phyloP scores from a whole-genome alignment of 1,140 invertebrate species.

The Sitobion miscanthi region DNA sequence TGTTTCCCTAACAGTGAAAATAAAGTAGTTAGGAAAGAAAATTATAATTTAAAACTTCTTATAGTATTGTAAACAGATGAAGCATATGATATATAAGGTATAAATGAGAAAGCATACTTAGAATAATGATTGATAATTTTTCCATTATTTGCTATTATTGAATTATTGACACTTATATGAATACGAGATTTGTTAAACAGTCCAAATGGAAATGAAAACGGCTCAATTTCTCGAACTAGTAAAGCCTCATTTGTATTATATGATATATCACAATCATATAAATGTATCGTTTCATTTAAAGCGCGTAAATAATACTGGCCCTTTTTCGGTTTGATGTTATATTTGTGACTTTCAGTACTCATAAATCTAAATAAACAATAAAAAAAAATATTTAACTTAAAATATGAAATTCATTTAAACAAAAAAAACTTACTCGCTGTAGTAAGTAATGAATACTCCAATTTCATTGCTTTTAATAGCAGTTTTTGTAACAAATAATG shows the following conservation, averaged over 20 bases:
- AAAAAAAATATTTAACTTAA: background rate
- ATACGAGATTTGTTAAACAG: slow-evolving; percentile 84
- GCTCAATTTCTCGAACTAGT: slow-evolving; percentile 69
- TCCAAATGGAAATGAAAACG: slow-evolving; percentile 83
- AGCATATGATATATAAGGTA: background rate
- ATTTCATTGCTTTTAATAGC: slow-evolving; percentile 81
- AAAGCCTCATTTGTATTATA: slow-evolving; percentile 81
- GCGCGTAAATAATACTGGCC: slow-evolving; percentile 75
- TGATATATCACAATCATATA: slow-evolving; percentile 80
- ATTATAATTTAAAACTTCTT: background rate
- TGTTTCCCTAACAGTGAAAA: slow-evolving; percentile 72
- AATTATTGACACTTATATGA: slow-evolving; percentile 83
- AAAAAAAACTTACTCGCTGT: slow-evolving; percentile 71
- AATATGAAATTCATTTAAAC: background rate
- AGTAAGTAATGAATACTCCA: slow-evolving; percentile 85
- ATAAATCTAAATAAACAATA: slow-evolving; percentile 49
- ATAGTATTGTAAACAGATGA: background rate
- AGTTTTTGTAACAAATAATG: slow-evolving; percentile 72
- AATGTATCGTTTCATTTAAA: slow-evolving; percentile 83
- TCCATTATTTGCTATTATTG: slow-evolving; percentile 81
- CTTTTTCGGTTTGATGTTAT: slow-evolving; percentile 44
- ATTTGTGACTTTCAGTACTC: slow-evolving; percentile 42
- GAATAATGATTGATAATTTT: slow-evolving; percentile 51
- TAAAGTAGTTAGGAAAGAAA: background rate
- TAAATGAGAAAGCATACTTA: slow-evolving; percentile 20